Conservation (phyloP, 1,140 invertebrate genomes). For the Halictus rubicundus region DNA sequence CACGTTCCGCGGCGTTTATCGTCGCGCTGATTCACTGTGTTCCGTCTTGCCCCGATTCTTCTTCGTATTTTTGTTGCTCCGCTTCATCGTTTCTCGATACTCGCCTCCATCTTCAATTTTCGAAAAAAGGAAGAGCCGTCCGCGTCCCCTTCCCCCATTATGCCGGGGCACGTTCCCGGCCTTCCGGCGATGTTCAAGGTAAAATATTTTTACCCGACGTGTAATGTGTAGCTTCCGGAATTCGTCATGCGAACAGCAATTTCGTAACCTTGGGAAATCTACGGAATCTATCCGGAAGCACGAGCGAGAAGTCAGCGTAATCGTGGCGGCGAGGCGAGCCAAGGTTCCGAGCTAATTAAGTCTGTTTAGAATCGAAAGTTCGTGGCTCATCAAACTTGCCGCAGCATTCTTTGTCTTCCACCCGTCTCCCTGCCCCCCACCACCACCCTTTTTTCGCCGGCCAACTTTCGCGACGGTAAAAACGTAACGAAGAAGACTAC, state of each 20-base stretch:
- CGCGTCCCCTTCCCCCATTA: no score
- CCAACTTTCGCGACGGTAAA: background rate
- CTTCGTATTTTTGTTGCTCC: background rate
- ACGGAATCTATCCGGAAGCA: no score
- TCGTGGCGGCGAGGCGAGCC: background rate
- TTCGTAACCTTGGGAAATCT: no score
- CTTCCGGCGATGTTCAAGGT: no score
- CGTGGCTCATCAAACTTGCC: background rate
- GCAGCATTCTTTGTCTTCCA: no score
- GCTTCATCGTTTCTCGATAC: constrained; percentile 3
- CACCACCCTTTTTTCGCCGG: no score
- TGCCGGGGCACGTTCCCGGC: background rate
- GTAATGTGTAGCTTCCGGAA: no score
- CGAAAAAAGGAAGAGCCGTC: background rate
- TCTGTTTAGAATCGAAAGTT: background rate
- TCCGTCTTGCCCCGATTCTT: background rate
- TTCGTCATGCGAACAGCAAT: no score
- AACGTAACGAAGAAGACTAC: background rate
- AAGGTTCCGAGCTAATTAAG: background rate
- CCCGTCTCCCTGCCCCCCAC: no score
- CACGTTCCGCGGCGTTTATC: constrained; percentile 19
- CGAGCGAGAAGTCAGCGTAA: background rate
- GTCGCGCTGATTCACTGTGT: constrained; percentile 11
- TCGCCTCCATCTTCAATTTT: background rate
- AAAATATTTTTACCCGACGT: no score